These are phyloP conservation scores for Variabilichromis moorii DNA, from an alignment of 2,113 vertebrate species.

Conservation along the genomic window DNA sequence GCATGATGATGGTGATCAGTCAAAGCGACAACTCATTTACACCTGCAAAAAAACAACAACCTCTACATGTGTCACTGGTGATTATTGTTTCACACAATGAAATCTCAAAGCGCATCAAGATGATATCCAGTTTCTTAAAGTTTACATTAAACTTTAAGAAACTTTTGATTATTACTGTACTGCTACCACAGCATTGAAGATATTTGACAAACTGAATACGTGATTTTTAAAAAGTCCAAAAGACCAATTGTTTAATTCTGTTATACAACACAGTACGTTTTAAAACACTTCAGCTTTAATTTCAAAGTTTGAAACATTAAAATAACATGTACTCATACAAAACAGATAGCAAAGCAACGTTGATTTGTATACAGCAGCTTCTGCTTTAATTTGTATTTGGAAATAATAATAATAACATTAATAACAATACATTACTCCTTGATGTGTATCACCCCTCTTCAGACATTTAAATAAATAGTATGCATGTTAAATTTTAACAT, in stretches of 20 bases:
- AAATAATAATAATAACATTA: not conserved
- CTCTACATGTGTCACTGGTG: not conserved
- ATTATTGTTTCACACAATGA: not conserved
- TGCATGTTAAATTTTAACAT: not conserved
- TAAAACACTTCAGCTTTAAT: not conserved
- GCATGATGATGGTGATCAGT: not conserved
- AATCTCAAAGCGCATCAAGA: not conserved
- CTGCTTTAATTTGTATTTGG: accelerated
- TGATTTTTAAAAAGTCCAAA: not conserved
- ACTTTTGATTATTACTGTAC: not conserved
- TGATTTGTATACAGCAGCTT: not conserved
- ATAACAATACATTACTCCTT: accelerated
- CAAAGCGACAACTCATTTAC: not conserved
- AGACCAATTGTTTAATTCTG: not conserved
- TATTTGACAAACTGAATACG: not conserved
- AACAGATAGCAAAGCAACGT: accelerated
- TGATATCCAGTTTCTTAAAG: not conserved
- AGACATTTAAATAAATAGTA: not conserved
- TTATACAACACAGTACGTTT: not conserved
- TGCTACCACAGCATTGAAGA: not conserved
- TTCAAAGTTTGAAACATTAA: not conserved
- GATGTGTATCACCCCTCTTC: accelerated
- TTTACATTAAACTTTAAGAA: not conserved
- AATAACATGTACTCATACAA: not conserved
- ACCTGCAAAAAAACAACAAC: not conserved